These are phyloP conservation scores for Pygmarrhopalites habei DNA, from an alignment of 1,140 invertebrate genomes.

Conservation along the genomic window DNA sequence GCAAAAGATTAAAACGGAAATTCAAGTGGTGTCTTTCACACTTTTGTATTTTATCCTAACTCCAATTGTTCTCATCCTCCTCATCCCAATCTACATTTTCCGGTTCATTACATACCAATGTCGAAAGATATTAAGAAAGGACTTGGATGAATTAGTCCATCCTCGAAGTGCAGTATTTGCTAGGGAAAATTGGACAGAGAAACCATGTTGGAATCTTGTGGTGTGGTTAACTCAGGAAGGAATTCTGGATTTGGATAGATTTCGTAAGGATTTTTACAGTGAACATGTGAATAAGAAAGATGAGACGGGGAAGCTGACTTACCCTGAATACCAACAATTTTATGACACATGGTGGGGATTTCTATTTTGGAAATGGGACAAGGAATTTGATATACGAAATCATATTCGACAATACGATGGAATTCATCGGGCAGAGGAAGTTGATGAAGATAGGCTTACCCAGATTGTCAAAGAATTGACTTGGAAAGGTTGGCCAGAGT, in stretches of 20 bases:
- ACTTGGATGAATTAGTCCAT: conserved; percentile 26
- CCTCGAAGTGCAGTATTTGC: conserved; percentile 21
- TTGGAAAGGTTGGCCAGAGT: conserved; percentile 17
- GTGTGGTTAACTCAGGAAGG: conserved; percentile 32
- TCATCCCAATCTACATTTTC: conserved; percentile 20
- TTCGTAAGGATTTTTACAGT: conserved; percentile 11
- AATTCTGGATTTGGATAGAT: conserved; percentile 23
- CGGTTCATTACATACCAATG: conserved; percentile 10
- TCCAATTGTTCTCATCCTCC: not conserved
- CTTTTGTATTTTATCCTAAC: conserved; percentile 1
- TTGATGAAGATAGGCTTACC: conserved; percentile 12
- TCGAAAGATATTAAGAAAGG: conserved; percentile 13
- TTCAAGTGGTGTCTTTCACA: not conserved
- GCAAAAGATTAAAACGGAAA: not conserved
- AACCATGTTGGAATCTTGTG: conserved; percentile 20
- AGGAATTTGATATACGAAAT: conserved; percentile 25
- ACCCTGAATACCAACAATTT: conserved; percentile 37
- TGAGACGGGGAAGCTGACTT: not conserved
- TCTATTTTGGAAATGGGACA: conserved; percentile 33
- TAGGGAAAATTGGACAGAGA: conserved; percentile 8
- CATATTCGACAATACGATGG: conserved; percentile 27
- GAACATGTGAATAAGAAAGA: conserved; percentile 15
- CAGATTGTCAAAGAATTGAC: conserved; percentile 26
- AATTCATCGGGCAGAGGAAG: not conserved
- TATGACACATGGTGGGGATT: conserved; percentile 28